Conservation (phyloP, 1,140 invertebrate species). For the Drusus annulatus region DNA sequence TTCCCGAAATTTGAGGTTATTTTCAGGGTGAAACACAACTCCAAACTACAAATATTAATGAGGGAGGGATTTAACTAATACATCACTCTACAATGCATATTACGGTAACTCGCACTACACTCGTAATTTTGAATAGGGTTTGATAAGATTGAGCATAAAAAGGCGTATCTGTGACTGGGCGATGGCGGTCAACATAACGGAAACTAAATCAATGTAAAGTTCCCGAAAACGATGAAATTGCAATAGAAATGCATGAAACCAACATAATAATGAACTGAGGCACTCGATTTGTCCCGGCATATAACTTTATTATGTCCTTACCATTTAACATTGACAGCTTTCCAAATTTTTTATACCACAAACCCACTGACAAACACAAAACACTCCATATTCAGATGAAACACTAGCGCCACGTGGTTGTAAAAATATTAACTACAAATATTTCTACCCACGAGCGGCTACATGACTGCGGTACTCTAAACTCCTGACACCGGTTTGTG, state of each 20-base stretch:
- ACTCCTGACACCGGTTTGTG: no score
- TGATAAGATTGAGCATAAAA: constrained; percentile 48
- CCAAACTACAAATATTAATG: neutral
- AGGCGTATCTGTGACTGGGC: constrained; percentile 53
- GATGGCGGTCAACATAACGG: constrained; percentile 55
- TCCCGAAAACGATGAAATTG: constrained; percentile 5
- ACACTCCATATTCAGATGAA: constrained; percentile 48
- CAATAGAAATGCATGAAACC: neutral
- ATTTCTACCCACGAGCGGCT: constrained; percentile 8
- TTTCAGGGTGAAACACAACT: neutral
- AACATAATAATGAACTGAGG: constrained; percentile 8
- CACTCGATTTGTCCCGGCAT: constrained; percentile 1
- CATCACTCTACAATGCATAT: neutral
- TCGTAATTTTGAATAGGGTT: constrained; percentile 26
- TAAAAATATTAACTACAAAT: constrained; percentile 47
- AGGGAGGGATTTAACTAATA: neutral
- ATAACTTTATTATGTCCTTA: constrained; percentile 27
- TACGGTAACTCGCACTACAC: neutral
- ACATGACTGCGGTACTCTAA: no score
- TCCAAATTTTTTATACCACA: constrained; percentile 47
- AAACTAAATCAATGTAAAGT: constrained; percentile 48
- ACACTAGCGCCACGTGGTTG: constrained; percentile 52
- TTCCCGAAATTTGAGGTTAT: constrained; percentile 39
- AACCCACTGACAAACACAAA: constrained; percentile 52
- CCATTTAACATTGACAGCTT: constrained; percentile 54